Conservation (phyloP, 2,113 vertebrate genomes). For the Phrynosoma blainvillii region DNA sequence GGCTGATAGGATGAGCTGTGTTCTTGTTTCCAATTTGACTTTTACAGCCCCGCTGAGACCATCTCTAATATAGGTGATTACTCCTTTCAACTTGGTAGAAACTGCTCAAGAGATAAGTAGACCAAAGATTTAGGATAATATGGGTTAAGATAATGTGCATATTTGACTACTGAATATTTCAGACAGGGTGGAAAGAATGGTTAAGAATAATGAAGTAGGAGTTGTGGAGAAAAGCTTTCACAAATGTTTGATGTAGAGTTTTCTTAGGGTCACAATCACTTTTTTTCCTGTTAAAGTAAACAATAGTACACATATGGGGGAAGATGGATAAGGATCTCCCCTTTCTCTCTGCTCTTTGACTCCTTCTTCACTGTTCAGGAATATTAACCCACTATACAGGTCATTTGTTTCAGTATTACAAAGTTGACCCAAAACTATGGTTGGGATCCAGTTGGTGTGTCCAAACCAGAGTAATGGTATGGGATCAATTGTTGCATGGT, state of each 20-base stretch:
- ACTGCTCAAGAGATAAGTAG: slow-evolving; percentile 7
- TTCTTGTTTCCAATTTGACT: slow-evolving; percentile 39
- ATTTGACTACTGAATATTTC: slow-evolving; percentile 12
- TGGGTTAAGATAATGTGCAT: slow-evolving; percentile 12
- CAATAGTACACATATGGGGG: not conserved
- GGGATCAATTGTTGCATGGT: too few species aligned
- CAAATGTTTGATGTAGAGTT: not conserved
- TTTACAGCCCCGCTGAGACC: slow-evolving; percentile 28
- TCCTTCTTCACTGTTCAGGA: too few species aligned
- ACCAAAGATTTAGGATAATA: slow-evolving; percentile 28
- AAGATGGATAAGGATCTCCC: not conserved
- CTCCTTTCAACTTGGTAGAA: slow-evolving; percentile 31
- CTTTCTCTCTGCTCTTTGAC: not conserved
- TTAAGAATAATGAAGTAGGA: not conserved
- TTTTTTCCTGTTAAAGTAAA: not conserved
- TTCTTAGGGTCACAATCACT: not conserved
- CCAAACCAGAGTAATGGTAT: too few species aligned
- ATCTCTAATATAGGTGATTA: slow-evolving; percentile 40
- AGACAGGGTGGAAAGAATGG: not conserved
- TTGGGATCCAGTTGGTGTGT: too few species aligned
- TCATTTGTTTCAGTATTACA: not conserved
- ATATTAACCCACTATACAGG: not conserved
- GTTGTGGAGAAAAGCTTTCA: not conserved
- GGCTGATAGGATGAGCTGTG: slow-evolving; percentile 27
- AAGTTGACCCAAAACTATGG: not conserved